Conservation (phyloP, 1,140 invertebrate genomes). For the Oreohelix idahoensis region DNA sequence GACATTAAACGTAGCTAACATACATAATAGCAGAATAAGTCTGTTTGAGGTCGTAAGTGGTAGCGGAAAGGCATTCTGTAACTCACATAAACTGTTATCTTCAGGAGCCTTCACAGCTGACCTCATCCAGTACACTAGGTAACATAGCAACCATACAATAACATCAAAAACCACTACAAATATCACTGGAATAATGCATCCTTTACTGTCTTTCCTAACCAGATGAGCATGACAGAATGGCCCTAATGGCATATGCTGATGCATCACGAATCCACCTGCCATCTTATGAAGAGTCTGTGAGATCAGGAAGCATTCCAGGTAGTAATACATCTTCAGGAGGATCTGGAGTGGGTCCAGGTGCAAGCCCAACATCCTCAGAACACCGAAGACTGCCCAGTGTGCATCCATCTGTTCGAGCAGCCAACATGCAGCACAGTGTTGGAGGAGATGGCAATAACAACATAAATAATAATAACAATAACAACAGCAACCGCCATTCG, state of each 20-base stretch:
- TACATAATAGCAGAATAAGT: too few relatives aligned
- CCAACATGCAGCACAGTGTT: conserved; percentile 26
- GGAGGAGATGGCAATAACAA: conserved; percentile 47
- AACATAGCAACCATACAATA: too few relatives aligned
- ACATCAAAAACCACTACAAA: too few relatives aligned
- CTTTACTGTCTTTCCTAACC: conserved; percentile 17
- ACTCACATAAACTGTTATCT: too few relatives aligned
- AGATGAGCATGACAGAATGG: conserved; percentile 69
- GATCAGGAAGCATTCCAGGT: conserved; percentile 26
- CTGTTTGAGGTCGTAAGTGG: too few relatives aligned
- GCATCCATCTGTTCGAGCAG: background rate
- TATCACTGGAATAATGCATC: too few relatives aligned
- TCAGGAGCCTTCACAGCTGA: too few relatives aligned
- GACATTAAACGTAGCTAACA: too few relatives aligned
- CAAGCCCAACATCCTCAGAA: conserved; percentile 16
- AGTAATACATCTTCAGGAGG: conserved; percentile 20
- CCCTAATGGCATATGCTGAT: conserved; percentile 69
- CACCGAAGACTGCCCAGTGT: conserved; percentile 7
- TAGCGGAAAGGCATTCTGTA: too few relatives aligned
- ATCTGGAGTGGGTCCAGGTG: conserved; percentile 10
- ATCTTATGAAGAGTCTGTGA: conserved; percentile 66
- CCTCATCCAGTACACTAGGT: too few relatives aligned
- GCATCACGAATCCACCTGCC: conserved; percentile 60
- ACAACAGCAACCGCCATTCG: conserved; percentile 63
- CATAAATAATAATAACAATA: conserved; percentile 54